These are phyloP conservation scores for Lasioglossum leucozonium DNA, from an alignment of 2,888 invertebrate genomes.

Conservation along the genomic window DNA sequence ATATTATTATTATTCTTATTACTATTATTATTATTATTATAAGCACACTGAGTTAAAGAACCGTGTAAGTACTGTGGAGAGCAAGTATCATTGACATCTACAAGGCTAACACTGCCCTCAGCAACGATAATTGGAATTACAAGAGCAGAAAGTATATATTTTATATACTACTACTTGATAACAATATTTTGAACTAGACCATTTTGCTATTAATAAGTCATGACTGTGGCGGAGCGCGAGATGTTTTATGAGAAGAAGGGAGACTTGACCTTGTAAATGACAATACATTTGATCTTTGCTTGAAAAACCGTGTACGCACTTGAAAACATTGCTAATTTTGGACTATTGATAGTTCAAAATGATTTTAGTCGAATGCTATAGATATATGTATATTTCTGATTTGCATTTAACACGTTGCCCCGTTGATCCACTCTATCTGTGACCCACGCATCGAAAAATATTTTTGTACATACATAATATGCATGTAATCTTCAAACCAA, in stretches of 20 bases:
- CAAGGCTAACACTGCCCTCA: background rate
- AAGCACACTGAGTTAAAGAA: background rate
- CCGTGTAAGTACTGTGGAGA: background rate
- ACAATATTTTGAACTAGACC: slow-evolving; percentile 5
- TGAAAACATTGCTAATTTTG: background rate
- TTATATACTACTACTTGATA: background rate
- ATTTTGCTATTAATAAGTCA: background rate
- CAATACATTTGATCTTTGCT: background rate
- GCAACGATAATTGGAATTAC: background rate
- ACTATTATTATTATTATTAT: slow-evolving; percentile 1
- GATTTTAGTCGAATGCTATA: background rate
- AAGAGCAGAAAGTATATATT: slow-evolving; percentile 9
- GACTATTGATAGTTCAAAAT: background rate
- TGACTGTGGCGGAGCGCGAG: background rate
- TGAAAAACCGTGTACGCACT: background rate
- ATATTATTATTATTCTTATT: slow-evolving; percentile 18
- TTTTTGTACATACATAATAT: background rate
- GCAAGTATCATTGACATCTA: background rate
- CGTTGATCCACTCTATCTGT: background rate
- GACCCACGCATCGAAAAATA: background rate
- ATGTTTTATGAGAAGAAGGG: background rate
- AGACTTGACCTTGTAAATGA: background rate
- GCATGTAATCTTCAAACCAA: background rate
- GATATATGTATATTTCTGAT: background rate
- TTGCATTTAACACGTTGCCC: background rate